Evolutionary conservation across 2,888 invertebrate genomes (phyloP).

Genomic region (Ditylenchus weischeri): DNA sequence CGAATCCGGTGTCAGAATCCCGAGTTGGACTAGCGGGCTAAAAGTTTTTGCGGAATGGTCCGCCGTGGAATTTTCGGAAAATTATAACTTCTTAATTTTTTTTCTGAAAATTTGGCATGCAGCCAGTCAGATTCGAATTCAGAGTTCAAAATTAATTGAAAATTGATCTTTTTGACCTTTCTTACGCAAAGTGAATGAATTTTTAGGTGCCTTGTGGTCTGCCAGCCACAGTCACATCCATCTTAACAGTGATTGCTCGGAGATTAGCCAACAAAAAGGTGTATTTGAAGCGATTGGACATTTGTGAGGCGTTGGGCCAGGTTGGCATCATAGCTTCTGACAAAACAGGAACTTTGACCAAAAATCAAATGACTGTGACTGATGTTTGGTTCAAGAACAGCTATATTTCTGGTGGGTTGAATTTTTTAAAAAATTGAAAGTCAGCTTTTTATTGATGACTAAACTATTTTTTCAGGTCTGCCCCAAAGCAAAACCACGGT

Average conservation of each 20-base stretch:
- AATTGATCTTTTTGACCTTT: too few relatives aligned
- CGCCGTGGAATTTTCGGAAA: too few relatives aligned
- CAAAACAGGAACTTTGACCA: constrained; percentile 36
- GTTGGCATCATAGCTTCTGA: constrained; percentile 13
- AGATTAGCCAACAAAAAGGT: constrained; percentile 37
- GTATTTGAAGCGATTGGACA: constrained; percentile 35
- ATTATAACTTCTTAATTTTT: too few relatives aligned
- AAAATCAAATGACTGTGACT: constrained; percentile 42
- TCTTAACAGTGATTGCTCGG: constrained; percentile 32
- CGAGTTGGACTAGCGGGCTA: too few relatives aligned
- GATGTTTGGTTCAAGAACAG: constrained; percentile 35
- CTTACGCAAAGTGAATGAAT: too few relatives aligned
- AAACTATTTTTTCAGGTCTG: neutral
- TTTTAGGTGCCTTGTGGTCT: neutral
- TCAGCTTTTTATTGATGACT: neutral
- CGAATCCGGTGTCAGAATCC: too few relatives aligned
- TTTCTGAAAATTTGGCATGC: too few relatives aligned
- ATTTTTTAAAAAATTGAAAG: neutral
- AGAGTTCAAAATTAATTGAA: too few relatives aligned
- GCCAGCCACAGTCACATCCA: constrained; percentile 31
- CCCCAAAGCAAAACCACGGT: neutral
- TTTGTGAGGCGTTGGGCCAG: constrained; percentile 33
- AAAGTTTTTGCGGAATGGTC: too few relatives aligned
- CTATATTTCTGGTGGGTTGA: constrained; percentile 23
- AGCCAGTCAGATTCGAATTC: too few relatives aligned